Conservation (phyloP, 2,888 invertebrate genomes). For the Mayetiola destructor region DNA sequence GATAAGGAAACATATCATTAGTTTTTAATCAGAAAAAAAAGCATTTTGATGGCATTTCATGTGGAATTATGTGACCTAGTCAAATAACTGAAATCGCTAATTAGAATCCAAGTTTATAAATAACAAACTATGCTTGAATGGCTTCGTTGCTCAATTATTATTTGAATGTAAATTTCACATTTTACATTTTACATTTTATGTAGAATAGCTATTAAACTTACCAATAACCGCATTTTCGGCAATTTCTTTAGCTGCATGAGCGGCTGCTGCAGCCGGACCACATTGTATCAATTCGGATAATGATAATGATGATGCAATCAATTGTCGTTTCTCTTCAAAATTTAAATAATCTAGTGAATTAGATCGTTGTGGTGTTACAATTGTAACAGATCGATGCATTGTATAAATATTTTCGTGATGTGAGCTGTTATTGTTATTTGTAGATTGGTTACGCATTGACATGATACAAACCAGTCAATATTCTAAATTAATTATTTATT, state of each 20-base stretch:
- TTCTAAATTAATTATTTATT: too few species aligned
- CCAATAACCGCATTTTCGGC: conserved; percentile 34
- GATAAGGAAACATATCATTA: too few species aligned
- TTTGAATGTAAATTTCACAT: too few species aligned
- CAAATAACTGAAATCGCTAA: too few species aligned
- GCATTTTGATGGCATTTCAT: too few species aligned
- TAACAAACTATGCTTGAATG: too few species aligned
- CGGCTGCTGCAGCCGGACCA: conserved; percentile 43
- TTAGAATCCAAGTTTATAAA: too few species aligned
- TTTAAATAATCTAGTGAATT: conserved; percentile 79
- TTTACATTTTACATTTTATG: too few species aligned
- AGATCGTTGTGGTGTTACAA: conserved; percentile 58
- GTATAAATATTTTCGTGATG: conserved; percentile 18
- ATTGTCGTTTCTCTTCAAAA: conserved; percentile 79
- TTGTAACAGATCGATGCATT: conserved; percentile 46
- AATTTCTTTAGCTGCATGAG: conserved; percentile 35
- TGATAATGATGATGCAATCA: conserved; percentile 77
- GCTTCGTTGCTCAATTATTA: too few species aligned
- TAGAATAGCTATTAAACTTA: conserved; percentile 23
- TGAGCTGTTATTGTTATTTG: conserved; percentile 17
- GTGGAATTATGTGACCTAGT: too few species aligned
- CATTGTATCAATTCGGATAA: conserved; percentile 71
- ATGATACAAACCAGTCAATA: too few species aligned
- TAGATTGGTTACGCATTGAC: conserved; percentile 30
- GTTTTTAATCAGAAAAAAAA: too few species aligned